A percentile compares a stretch with the other conserved stretches of the same genome.
phyloP scores from a whole-genome alignment of 2,113 vertebrate species.

The Hystrix cristata region DNA sequence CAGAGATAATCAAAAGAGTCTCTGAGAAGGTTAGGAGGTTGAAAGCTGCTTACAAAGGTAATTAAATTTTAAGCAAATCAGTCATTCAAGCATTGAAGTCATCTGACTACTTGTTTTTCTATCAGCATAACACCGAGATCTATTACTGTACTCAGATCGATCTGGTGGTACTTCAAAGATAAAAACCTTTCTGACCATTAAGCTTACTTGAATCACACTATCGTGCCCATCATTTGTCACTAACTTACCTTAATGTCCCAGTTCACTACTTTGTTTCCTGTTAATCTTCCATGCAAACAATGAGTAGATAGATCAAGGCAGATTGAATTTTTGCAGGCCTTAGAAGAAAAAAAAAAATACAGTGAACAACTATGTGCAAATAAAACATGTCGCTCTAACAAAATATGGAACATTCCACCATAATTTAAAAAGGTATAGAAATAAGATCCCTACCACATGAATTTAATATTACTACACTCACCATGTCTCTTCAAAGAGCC shows the following conservation, averaged over 20 bases:
- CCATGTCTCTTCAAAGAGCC: not conserved
- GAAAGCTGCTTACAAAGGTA: slow-evolving; percentile 42
- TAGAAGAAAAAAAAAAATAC: slow-evolving; percentile 65
- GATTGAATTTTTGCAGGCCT: slow-evolving; percentile 97
- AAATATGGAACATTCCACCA: not conserved
- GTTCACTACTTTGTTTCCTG: slow-evolving; percentile 99
- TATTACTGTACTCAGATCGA: slow-evolving; percentile 20
- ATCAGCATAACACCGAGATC: not conserved
- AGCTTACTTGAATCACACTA: slow-evolving; percentile 32
- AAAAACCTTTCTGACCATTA: slow-evolving; percentile 5
- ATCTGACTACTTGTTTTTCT: not conserved
- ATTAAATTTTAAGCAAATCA: slow-evolving; percentile 37
- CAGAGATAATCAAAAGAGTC: not conserved
- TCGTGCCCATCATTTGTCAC: not conserved
- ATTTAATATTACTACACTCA: not conserved
- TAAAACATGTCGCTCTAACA: slow-evolving; percentile 4
- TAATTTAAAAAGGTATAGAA: slow-evolving; percentile 2
- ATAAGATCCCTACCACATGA: not conserved
- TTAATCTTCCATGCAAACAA: slow-evolving; percentile 95
- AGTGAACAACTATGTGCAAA: slow-evolving; percentile 29
- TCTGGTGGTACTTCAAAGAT: not conserved
- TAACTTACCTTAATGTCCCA: slow-evolving; percentile 97
- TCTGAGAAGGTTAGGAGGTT: not conserved
- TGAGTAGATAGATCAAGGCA: slow-evolving; percentile 97
- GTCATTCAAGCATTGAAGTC: not conserved